Base-by-base conservation (phyloP, 2,113 vertebrate genomes). In the Eira barbara region DNA sequence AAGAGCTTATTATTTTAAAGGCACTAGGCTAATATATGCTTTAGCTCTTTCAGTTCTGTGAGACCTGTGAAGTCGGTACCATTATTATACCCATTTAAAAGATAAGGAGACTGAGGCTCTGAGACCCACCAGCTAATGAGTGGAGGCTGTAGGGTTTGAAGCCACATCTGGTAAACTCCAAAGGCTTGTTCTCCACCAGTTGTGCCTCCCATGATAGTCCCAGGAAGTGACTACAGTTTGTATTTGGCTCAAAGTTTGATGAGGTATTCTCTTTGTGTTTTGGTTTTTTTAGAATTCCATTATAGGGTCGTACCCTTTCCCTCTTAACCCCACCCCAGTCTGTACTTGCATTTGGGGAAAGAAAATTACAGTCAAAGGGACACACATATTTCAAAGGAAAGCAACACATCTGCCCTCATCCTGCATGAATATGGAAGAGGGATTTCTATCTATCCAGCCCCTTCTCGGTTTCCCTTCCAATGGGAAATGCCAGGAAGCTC, bases 311-410 rank as follows among this genome's bases (percentile, higher is more conserved):
- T 1, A 10, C 74, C 47, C 34, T 76, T 76, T 89, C 63, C 52
- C 67, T 57, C 14, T 55, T n/a, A 36, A 79, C 42, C 18, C n/a
- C 86, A 29, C 94, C 82, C 65, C 29, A 96, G 52, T 82, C 92
- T 97, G 21, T 69, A 61, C 85, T 96, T 97, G 71, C 97, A 94
- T 95, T 52, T 98, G 83, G 52, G 80, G 78, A 93, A 97, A 97
- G 67, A 91, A 97, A 97, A 71, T 97, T 84, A 74, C 31, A 65
- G 71, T 85, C 80, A 97, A 80, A 90, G 83, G 86, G 94, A 96
- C 69, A 88, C 47, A 17, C 74, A 57, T 83, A 67, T 49, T 89
- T 94, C 59, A 94, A 59, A 61, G 76, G 45, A 96, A 87, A 84
- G 73, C 82, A 93, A 55, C 0, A 15, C n/a, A 0, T 85, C 83